Conservation (phyloP, 2,888 invertebrate genomes). For the Drosophila mettleri region DNA sequence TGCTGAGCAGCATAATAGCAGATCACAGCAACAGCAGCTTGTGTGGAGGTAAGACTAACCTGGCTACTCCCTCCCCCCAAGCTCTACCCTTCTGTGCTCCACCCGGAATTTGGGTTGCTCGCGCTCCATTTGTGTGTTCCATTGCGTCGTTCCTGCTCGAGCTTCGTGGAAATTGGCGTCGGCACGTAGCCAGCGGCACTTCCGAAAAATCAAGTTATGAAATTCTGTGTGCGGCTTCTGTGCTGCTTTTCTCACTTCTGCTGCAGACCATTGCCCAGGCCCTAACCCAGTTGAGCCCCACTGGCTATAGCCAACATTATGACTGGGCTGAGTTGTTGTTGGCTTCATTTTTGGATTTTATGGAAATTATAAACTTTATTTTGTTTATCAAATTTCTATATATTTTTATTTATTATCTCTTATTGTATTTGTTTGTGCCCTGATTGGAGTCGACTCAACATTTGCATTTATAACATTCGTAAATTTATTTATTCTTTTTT, state of each 20-base stretch:
- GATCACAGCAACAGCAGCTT: conserved; percentile 37
- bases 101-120: conserved; percentile 1
- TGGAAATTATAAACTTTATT: neutral
- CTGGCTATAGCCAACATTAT: neutral
- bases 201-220: conserved; percentile 68
- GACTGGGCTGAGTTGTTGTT: neutral
- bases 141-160: neutral
- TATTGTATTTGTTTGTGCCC: neutral
- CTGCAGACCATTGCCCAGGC: conserved; percentile 5
- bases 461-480: conserved; percentile 2
- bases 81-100: neutral
- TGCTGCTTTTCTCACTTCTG: conserved; percentile 28
- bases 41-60: conserved; percentile 64
- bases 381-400: neutral
- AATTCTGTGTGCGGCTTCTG: conserved; percentile 40
- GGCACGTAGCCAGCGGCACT: conserved; percentile 58
- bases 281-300: neutral
- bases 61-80: neutral
- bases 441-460: neutral
- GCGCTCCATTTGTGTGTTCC: conserved; percentile 3
- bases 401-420: neutral
- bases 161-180: conserved; percentile 44
- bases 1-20: conserved; percentile 57
- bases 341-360: neutral
- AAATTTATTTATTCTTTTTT: too few relatives aligned